These are phyloP conservation scores for Lacerta agilis DNA, from an alignment of 2,797 vertebrate species.

Conservation along the genomic window DNA sequence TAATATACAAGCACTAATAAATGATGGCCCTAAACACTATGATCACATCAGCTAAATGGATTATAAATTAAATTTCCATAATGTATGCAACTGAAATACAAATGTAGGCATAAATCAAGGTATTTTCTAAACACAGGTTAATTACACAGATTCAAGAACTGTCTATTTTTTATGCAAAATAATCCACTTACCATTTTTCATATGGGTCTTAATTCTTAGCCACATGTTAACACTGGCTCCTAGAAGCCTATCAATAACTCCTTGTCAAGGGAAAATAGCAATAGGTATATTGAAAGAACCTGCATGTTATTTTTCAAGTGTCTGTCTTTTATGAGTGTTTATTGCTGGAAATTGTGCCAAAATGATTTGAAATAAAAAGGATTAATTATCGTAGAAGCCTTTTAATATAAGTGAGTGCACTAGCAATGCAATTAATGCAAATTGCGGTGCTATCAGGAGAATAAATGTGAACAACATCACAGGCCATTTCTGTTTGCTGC, in stretches of 20 bases:
- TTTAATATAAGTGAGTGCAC: constrained; percentile 99
- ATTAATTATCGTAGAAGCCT: constrained; percentile 96
- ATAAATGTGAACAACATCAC: constrained; percentile 88
- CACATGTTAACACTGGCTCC: constrained; percentile 81
- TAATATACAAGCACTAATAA: constrained; percentile 97
- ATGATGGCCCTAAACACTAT: constrained; percentile 96
- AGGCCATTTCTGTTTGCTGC: constrained; percentile 94
- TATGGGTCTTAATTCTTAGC: constrained; percentile 78
- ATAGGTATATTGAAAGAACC: constrained; percentile 89
- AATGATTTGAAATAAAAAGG: constrained; percentile 95
- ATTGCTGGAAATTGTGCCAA: constrained; percentile 99
- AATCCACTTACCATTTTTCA: constrained; percentile 98
- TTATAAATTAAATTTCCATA: constrained; percentile 99
- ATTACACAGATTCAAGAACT: constrained; percentile 93
- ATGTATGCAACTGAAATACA: constrained; percentile 97
- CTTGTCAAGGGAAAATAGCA: constrained; percentile 84
- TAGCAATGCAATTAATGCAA: constrained; percentile 96
- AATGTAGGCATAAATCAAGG: constrained; percentile 92
- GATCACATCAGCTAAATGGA: constrained; percentile 99
- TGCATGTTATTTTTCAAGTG: constrained; percentile 88
- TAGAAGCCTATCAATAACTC: constrained; percentile 93
- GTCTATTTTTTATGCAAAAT: constrained; percentile 99
- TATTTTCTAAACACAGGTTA: constrained; percentile 99
- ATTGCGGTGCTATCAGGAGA: constrained; percentile 90
- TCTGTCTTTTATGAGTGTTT: constrained; percentile 96